Percentiles rank a stretch among this genome's conserved stretches.
Evolutionary conservation across 2,113 vertebrate genomes (phyloP).

Genomic region (Dipodomys ordii): DNA sequence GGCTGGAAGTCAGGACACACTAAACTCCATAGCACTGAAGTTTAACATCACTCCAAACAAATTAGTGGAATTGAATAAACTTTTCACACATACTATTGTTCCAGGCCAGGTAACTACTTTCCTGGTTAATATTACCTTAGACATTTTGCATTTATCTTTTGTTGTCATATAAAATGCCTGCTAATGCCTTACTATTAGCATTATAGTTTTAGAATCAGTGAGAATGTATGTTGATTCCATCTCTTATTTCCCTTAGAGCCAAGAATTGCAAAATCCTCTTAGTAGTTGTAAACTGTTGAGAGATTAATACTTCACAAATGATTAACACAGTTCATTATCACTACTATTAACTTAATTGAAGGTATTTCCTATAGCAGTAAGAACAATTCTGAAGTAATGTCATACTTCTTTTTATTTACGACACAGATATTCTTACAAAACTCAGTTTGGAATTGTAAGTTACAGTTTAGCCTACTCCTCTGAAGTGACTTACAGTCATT

Average conservation of each 20-base stretch:
- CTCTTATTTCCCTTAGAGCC: not conserved
- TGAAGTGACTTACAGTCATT: not conserved
- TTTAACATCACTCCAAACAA: constrained; percentile 98
- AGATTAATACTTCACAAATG: not conserved
- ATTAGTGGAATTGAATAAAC: constrained; percentile 96
- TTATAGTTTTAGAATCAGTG: not conserved
- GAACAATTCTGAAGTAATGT: constrained; percentile 26
- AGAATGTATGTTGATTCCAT: not conserved
- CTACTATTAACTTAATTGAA: not conserved
- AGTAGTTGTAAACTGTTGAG: not conserved
- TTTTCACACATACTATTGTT: constrained; percentile 95
- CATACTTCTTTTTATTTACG: not conserved
- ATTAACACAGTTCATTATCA: not conserved
- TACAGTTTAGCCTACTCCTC: constrained; percentile 10
- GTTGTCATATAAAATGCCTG: not conserved
- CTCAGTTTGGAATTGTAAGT: constrained; percentile 36
- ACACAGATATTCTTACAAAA: not conserved
- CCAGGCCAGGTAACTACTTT: constrained; percentile 93
- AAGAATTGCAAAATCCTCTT: not conserved
- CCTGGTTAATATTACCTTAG: constrained; percentile 46
- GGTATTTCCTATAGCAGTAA: not conserved
- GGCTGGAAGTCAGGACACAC: constrained; percentile 94
- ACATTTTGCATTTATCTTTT: constrained; percentile 25
- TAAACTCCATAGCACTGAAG: constrained; percentile 96
- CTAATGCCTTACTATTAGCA: not conserved